A percentile compares a stretch with the other conserved stretches of the same genome.
These are phyloP conservation scores for Aramus guarauna DNA, from an alignment of 2,113 vertebrate genomes.

Conservation along the genomic window DNA sequence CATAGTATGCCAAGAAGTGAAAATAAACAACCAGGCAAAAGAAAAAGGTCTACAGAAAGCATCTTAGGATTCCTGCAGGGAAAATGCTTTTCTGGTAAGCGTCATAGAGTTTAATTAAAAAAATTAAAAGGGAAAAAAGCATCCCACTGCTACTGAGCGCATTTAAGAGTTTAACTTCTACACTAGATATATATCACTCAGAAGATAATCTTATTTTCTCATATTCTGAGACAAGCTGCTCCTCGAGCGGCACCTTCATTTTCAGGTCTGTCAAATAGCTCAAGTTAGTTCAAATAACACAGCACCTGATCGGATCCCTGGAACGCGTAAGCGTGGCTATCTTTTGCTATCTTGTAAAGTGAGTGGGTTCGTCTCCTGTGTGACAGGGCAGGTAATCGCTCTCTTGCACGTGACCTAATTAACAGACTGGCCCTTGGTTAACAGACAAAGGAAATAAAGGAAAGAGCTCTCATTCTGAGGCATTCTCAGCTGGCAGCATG, in stretches of 20 bases:
- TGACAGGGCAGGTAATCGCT: background rate
- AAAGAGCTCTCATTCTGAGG: background rate
- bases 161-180: background rate
- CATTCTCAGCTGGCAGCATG: background rate
- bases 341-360: background rate
- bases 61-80: background rate
- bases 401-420: background rate
- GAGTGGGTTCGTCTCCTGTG: background rate
- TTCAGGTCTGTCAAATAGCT: background rate
- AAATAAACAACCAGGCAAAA: background rate
- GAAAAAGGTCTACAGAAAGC: background rate
- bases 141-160: background rate
- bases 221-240: background rate
- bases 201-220: background rate
- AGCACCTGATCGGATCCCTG: background rate
- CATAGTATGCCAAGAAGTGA: accelerated
- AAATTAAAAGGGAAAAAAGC: background rate
- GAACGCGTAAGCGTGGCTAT: background rate
- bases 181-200: background rate
- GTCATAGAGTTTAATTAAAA: background rate
- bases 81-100: background rate
- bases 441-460: background rate
- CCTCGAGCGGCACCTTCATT: background rate
- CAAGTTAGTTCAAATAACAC: background rate
- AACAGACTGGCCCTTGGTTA: background rate